Conservation (phyloP, 2,888 invertebrate genomes). For the Thysanoteuthis rhombus region DNA sequence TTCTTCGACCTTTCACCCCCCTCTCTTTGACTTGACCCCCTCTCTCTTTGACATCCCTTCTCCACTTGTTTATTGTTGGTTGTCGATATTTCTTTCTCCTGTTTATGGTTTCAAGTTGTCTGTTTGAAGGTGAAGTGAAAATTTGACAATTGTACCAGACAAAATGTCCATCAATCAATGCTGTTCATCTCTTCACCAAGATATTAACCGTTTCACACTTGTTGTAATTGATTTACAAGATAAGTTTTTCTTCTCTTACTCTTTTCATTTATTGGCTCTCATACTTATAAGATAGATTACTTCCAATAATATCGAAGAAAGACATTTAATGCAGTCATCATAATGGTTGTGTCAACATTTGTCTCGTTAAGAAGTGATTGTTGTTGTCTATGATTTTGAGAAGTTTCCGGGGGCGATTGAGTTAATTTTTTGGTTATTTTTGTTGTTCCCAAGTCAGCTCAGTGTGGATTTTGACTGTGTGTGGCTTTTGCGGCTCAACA, state of each 20-base stretch:
- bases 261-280: neutral
- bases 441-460: too few relatives aligned
- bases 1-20: too few relatives aligned
- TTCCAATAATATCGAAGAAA: neutral
- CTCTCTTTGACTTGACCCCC: neutral
- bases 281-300: neutral
- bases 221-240: neutral
- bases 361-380: too few relatives aligned
- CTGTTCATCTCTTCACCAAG: neutral
- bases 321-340: neutral
- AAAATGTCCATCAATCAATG: neutral
- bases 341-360: neutral
- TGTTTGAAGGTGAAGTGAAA: neutral
- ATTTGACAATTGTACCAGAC: neutral
- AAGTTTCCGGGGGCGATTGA: too few relatives aligned
- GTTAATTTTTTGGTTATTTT: too few relatives aligned
- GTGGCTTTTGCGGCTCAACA: too few relatives aligned
- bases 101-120: neutral
- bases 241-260: neutral
- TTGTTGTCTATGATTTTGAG: too few relatives aligned
- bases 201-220: neutral
- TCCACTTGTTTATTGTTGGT: neutral
- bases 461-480: too few relatives aligned
- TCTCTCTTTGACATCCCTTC: too few relatives aligned
- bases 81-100: neutral